These are phyloP conservation scores for Crotalus horridus DNA, from an alignment of 2,113 vertebrate genomes.

Conservation along the genomic window DNA sequence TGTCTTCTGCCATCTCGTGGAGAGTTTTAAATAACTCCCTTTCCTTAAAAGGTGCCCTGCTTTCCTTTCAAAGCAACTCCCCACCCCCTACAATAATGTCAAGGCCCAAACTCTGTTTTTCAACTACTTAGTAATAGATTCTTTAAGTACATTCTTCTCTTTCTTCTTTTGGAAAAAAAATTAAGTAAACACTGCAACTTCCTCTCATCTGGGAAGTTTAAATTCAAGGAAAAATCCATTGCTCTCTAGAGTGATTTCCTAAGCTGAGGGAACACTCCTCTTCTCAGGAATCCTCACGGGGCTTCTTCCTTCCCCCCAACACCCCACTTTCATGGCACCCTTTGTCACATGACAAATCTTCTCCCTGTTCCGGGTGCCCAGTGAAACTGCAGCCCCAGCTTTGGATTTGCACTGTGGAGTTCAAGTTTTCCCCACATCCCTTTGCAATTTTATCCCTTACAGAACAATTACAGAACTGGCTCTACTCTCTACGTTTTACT, in stretches of 20 bases:
- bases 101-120: neutral
- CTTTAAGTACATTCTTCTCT: neutral
- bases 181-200: neutral
- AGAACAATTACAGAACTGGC: neutral
- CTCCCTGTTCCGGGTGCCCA: neutral
- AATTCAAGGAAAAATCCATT: neutral
- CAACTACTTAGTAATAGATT: neutral
- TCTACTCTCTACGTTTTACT: neutral
- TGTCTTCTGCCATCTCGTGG: neutral
- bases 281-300: neutral
- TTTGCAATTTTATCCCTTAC: neutral
- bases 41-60: neutral
- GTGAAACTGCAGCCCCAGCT: neutral
- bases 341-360: neutral
- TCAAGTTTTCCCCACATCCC: neutral
- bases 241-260: neutral
- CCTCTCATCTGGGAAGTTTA: neutral
- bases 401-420: neutral
- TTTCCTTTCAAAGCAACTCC: neutral
- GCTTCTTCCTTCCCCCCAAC: neutral
- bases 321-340: neutral
- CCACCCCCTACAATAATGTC: too few relatives aligned
- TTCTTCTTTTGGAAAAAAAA: neutral
- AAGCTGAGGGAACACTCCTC: neutral
- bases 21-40: neutral